Evolutionary conservation across 1,140 invertebrate genomes (phyloP).

Genomic region (Drosophila nigrodunni): DNA sequence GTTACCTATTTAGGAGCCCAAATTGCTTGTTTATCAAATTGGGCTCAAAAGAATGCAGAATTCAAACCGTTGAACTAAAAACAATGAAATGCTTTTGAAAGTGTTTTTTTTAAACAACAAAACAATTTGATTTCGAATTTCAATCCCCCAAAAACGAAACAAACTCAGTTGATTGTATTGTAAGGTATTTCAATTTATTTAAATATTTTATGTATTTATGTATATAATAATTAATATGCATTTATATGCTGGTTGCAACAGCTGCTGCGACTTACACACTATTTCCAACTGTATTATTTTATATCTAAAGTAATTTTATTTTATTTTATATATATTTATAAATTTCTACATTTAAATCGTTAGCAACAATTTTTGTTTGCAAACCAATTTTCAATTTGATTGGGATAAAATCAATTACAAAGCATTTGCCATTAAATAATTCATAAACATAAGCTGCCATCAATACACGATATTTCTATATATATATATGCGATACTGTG

Average conservation of each 20-base stretch:
- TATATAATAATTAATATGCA: constrained; percentile 60
- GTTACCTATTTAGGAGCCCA: no score
- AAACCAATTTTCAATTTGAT: constrained; percentile 54
- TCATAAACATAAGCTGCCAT: constrained; percentile 44
- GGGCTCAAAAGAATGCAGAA: no score
- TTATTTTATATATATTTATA: constrained; percentile 21
- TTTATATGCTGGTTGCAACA: constrained; percentile 46
- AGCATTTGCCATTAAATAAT: constrained; percentile 58
- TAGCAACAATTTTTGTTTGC: constrained; percentile 8
- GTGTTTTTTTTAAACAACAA: no score
- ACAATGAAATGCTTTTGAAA: no score
- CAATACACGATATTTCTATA: constrained; percentile 16
- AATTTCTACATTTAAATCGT: constrained; percentile 30
- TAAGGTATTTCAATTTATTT: constrained; percentile 53
- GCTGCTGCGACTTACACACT: constrained; percentile 62
- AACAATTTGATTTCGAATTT: no score
- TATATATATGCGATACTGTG: constrained; percentile 5
- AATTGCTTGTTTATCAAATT: no score
- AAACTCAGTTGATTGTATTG: neutral
- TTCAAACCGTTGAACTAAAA: no score
- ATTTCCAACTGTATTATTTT: constrained; percentile 54
- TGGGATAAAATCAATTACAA: constrained; percentile 72
- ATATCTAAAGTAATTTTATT: constrained; percentile 21
- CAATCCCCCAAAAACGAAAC: neutral
- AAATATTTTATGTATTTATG: constrained; percentile 22